Conservation (phyloP, 2,888 invertebrate genomes). For the Diarsia mendica region DNA sequence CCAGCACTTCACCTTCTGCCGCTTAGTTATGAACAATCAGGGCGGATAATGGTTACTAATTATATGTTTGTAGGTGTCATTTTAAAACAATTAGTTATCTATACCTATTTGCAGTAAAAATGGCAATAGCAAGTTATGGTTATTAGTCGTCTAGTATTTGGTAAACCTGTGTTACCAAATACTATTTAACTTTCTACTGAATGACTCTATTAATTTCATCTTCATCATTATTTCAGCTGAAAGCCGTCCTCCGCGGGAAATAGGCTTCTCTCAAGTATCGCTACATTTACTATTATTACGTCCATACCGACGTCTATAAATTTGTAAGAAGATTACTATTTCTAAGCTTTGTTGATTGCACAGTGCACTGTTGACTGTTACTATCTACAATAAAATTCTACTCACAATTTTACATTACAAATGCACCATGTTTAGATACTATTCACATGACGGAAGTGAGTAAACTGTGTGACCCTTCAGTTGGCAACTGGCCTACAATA, state of each 20-base stretch:
- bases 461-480: slow-evolving; percentile 32
- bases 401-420: not conserved
- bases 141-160: not conserved
- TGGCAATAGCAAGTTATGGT: not conserved
- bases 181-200: not conserved
- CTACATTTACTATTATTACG: too few species aligned
- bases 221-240: too few species aligned
- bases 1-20: slow-evolving; percentile 53
- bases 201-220: not conserved
- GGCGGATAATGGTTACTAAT: slow-evolving; percentile 54
- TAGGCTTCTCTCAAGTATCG: too few species aligned
- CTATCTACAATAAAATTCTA: not conserved
- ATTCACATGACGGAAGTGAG: slow-evolving; percentile 54
- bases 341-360: too few species aligned
- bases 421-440: not conserved
- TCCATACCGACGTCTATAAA: too few species aligned
- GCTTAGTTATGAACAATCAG: slow-evolving; percentile 42
- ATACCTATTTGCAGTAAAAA: not conserved
- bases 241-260: too few species aligned
- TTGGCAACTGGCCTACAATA: slow-evolving; percentile 50
- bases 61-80: slow-evolving; percentile 32
- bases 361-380: too few species aligned
- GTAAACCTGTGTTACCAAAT: not conserved
- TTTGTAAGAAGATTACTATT: too few species aligned
- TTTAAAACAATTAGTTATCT: slow-evolving; percentile 31